Evolutionary conservation across 2,888 invertebrate species (phyloP).

Genomic region (Hoplodrina ambigua): DNA sequence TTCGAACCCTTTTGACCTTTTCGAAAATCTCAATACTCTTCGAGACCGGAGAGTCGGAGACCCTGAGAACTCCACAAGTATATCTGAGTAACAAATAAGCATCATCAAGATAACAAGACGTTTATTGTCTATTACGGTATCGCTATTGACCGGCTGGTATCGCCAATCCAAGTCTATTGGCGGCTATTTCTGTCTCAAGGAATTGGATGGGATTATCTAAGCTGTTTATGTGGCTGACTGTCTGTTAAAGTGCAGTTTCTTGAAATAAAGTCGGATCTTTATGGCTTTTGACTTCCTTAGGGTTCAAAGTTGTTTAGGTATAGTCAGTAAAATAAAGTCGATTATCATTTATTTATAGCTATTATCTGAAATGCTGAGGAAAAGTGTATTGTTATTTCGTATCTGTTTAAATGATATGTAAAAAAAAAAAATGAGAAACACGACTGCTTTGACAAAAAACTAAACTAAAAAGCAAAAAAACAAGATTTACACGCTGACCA

Average conservation of each 20-base stretch:
- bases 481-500: too few relatives aligned
- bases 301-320: neutral
- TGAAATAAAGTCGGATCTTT: slow-evolving; percentile 26
- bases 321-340: too few relatives aligned
- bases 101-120: slow-evolving; percentile 47
- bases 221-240: slow-evolving; percentile 23
- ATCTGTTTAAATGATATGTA: too few relatives aligned
- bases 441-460: too few relatives aligned
- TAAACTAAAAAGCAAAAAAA: too few relatives aligned
- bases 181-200: slow-evolving; percentile 45
- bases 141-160: slow-evolving; percentile 40
- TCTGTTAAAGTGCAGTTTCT: slow-evolving; percentile 10
- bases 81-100: slow-evolving; percentile 28
- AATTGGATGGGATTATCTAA: slow-evolving; percentile 49
- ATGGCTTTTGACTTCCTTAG: neutral
- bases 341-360: too few relatives aligned
- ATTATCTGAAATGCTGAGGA: too few relatives aligned
- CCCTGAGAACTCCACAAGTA: slow-evolving; percentile 10
- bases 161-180: slow-evolving; percentile 48
- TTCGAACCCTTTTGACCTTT: neutral
- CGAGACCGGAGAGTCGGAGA: neutral
- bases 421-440: too few relatives aligned
- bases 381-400: too few relatives aligned
- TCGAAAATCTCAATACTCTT: neutral
- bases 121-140: slow-evolving; percentile 53